These are phyloP conservation scores for Drosophila pseudotakahashii DNA, from an alignment of 2,888 invertebrate species.

Conservation along the genomic window DNA sequence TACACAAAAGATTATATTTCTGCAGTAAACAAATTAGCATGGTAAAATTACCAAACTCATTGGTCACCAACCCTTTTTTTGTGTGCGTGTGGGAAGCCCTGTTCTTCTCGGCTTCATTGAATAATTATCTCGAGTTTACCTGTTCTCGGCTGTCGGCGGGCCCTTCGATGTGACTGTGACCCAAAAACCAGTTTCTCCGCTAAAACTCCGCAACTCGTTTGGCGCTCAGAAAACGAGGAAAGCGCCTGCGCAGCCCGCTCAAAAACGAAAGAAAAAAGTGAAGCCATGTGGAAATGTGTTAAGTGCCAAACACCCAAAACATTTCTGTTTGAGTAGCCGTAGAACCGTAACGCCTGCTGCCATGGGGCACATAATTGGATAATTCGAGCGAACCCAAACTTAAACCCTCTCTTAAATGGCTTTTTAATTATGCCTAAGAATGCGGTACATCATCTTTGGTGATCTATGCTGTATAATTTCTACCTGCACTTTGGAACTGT, in stretches of 20 bases:
- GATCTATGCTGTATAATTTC: neutral
- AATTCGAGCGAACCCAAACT: conserved; percentile 2
- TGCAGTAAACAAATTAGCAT: too few species aligned
- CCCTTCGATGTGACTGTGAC: conserved; percentile 44
- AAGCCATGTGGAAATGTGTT: conserved; percentile 65
- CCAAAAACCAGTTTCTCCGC: conserved; percentile 69
- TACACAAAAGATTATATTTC: too few species aligned
- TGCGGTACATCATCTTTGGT: conserved; percentile 5
- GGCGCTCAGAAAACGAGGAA: conserved; percentile 47
- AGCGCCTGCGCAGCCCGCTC: conserved; percentile 40
- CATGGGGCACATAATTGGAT: conserved; percentile 19
- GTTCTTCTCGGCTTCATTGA: conserved; percentile 73
- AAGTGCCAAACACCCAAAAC: conserved; percentile 49
- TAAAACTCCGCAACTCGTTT: conserved; percentile 54
- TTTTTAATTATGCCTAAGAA: conserved; percentile 63
- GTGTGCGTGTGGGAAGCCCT: conserved; percentile 31
- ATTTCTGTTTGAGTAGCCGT: conserved; percentile 13
- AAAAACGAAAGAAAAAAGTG: conserved; percentile 9
- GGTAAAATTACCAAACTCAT: neutral
- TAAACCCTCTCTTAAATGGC: conserved; percentile 48
- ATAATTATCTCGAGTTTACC: conserved; percentile 75
- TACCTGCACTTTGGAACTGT: conserved; percentile 20
- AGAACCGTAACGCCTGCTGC: conserved; percentile 28
- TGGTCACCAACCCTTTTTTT: neutral
- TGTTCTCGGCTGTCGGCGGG: conserved; percentile 52